Base-by-base conservation (phyloP, 2,888 invertebrate genomes). In the Drosophila niveifrons region DNA sequence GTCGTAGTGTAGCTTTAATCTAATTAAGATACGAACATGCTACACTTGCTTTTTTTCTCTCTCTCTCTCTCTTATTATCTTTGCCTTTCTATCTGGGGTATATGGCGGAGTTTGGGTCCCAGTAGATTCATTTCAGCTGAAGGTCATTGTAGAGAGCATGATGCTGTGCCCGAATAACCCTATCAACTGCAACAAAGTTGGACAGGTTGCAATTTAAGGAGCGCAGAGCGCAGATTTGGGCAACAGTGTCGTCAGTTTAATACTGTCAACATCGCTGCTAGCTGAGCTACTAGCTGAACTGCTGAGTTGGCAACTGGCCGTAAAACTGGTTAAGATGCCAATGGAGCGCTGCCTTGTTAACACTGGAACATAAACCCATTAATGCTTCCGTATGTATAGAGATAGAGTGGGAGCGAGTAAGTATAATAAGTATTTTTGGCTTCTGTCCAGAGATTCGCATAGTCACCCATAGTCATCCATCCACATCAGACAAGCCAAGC, bases 231-330 rank as follows among this genome's bases (percentile, higher is more conserved):
- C 67, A 72, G 87, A 80, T 80, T 88, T 80, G 67, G 73, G 81
- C 89, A 89, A 89, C 83, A 83, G 64, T 83, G 84, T 89, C 87
- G 65, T 62, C 83, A 75, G 59, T 70, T 89, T 83, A 89, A 75
- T 82, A 72, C 65, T 39, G 44, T 51, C 63, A 71, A 50, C 59
- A 66, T 2, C 52, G 57, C 56, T 53, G 36, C 36, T n/a, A n/a
- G 36, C 36, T 36, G 36, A n/a, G 36, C 36, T n/a, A 6, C 36
- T 6, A 2, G 34, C 11, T n/a, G 1, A 36, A 36, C 36, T 36
- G 80, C 56, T 62, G 80, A 64, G 53, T 75, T 63, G 68, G 52
- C 65, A 67, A 68, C 57, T 67, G 48, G 61, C 72, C 52, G 64
- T 88, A 75, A 82, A 82, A 84, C 58, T 63, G 62, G 47, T 47